Evolutionary conservation across 2,113 vertebrate genomes (phyloP).

Genomic region (Paedocypris sp.): DNA sequence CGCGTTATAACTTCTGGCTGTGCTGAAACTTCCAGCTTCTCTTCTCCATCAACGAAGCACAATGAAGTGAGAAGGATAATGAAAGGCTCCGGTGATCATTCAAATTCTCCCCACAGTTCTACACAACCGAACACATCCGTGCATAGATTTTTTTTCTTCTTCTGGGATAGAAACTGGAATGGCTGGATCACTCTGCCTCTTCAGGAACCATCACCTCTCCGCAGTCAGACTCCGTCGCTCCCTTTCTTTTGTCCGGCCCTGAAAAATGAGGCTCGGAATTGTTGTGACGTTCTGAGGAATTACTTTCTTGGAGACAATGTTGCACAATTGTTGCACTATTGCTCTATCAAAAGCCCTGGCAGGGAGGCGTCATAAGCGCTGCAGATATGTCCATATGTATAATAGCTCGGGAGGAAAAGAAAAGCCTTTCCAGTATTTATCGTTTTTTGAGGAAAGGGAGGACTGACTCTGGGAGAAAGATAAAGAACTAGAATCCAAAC

Average conservation of each 20-base stretch:
- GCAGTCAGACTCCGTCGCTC: constrained; percentile 1
- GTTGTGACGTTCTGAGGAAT: constrained; percentile 54
- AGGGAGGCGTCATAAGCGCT: constrained; percentile 16
- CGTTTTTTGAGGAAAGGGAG: not conserved
- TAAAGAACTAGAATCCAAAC: not conserved
- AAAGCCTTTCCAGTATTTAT: not conserved
- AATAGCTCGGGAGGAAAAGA: not conserved
- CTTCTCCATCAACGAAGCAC: constrained; percentile 20
- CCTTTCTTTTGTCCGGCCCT: constrained; percentile 37
- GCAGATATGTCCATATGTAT: constrained; percentile 19
- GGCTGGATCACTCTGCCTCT: constrained; percentile 31
- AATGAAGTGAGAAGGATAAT: constrained; percentile 26
- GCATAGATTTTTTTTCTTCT: constrained; percentile 39
- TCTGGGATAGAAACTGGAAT: constrained; percentile 16
- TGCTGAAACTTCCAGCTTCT: constrained; percentile 26
- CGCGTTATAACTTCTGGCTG: not conserved
- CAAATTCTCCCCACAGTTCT: constrained; percentile 5
- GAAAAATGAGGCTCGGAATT: constrained; percentile 55
- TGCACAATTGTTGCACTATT: constrained; percentile 42
- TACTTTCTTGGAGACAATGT: constrained; percentile 48
- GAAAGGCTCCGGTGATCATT: constrained; percentile 4
- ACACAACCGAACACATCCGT: constrained; percentile 28
- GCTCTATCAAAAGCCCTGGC: constrained; percentile 39
- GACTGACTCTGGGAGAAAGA: not conserved
- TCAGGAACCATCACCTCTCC: constrained; percentile 22